A percentile compares a stretch with the other conserved stretches of the same genome.
phyloP scores from a whole-genome alignment of 2,113 vertebrate species.

The Pelusios castaneus region DNA sequence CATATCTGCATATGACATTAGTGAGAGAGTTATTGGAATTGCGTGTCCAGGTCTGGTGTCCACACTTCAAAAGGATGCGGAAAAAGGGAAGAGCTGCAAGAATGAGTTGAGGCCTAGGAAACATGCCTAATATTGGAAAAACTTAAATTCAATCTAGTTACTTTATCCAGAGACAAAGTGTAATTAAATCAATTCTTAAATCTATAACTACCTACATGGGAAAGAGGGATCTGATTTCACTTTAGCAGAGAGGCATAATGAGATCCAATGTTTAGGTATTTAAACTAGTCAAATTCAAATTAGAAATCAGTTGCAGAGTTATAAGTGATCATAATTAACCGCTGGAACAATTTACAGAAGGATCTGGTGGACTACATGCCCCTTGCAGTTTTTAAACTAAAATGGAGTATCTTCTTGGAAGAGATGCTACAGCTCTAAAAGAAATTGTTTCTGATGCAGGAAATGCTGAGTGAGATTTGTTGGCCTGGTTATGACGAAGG shows the following conservation, averaged over 20 bases:
- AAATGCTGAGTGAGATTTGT: neutral
- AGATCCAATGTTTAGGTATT: neutral
- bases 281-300: neutral
- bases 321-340: neutral
- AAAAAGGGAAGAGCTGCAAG: neutral
- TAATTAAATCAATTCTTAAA: neutral
- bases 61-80: neutral
- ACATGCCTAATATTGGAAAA: neutral
- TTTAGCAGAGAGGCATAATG: neutral
- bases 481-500: neutral
- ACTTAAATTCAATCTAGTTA: neutral
- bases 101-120: neutral
- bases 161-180: neutral
- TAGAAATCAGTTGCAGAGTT: neutral
- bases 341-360: neutral
- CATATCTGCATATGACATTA: neutral
- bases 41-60: neutral
- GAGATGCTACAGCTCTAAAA: neutral
- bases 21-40: neutral
- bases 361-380: neutral
- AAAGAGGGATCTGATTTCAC: neutral
- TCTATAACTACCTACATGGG: neutral
- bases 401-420: neutral
- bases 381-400: neutral
- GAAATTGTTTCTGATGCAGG: neutral